Evolutionary conservation across 2,888 invertebrate genomes (phyloP).

Genomic region (Altica lythri): DNA sequence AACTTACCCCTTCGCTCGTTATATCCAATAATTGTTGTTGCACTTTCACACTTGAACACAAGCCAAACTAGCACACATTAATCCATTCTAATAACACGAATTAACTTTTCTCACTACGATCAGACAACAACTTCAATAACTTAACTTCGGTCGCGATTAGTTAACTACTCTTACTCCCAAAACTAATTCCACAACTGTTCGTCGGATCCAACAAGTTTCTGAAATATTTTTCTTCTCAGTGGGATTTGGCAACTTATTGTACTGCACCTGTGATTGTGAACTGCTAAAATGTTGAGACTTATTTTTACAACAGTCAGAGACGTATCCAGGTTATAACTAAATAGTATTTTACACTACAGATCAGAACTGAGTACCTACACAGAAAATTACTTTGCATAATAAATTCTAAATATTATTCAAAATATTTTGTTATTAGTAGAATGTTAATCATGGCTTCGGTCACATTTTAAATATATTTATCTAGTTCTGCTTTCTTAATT

Average conservation of each 20-base stretch:
- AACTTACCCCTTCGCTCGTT: neutral
- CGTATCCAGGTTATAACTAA: neutral
- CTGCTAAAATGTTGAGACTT: slow-evolving; percentile 2
- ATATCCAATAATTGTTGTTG: slow-evolving; percentile 2
- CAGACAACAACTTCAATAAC: slow-evolving; percentile 10
- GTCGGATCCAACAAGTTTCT: slow-evolving; percentile 27
- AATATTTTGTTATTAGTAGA: no score
- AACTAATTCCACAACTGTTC: slow-evolving; percentile 13
- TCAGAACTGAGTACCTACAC: no score
- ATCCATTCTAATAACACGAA: slow-evolving; percentile 11
- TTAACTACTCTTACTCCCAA: slow-evolving; percentile 4
- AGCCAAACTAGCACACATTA: slow-evolving; percentile 14
- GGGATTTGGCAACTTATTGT: slow-evolving; percentile 20
- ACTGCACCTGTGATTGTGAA: slow-evolving; percentile 17
- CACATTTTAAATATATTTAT: no score
- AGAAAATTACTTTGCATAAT: no score
- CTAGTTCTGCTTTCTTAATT: no score
- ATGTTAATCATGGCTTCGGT: no score
- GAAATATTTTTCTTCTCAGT: slow-evolving; percentile 15
- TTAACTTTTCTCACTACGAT: slow-evolving; percentile 5
- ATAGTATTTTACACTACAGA: no score
- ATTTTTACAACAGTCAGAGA: slow-evolving; percentile 11
- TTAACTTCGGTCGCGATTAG: neutral
- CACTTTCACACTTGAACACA: slow-evolving; percentile 14
- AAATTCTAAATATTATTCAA: no score